Percentiles rank a stretch among this genome's conserved stretches.
Evolutionary conservation across 2,113 vertebrate genomes (phyloP).

Genomic region (Channa argus): DNA sequence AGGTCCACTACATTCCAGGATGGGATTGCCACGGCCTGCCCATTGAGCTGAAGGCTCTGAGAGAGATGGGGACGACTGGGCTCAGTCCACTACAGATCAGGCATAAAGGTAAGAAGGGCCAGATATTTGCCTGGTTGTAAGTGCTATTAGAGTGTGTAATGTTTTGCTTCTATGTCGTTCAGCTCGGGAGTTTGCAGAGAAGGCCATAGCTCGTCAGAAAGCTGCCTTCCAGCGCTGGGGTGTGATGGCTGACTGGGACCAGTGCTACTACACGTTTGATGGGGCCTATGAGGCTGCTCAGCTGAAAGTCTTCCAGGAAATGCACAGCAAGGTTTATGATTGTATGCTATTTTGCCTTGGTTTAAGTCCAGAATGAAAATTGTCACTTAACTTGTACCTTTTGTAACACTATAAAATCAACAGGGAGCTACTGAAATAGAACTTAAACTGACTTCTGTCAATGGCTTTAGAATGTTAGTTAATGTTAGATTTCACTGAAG

Average conservation of each 20-base stretch:
- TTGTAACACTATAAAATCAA: background rate
- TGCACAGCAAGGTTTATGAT: conserved; percentile 92
- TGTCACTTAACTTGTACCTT: background rate
- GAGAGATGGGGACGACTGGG: conserved; percentile 83
- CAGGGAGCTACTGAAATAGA: background rate
- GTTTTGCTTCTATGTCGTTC: conserved; percentile 18
- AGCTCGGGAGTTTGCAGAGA: conserved; percentile 93
- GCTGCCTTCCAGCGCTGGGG: conserved; percentile 95
- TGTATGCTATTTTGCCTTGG: background rate
- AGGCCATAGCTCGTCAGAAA: conserved; percentile 90
- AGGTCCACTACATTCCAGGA: conserved; percentile 93
- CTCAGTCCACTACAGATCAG: conserved; percentile 91
- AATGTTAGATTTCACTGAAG: background rate
- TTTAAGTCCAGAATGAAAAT: background rate
- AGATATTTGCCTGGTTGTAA: background rate
- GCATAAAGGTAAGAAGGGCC: conserved; percentile 85
- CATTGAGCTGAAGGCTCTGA: conserved; percentile 93
- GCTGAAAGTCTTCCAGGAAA: conserved; percentile 90
- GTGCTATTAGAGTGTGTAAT: background rate
- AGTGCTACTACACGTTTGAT: conserved; percentile 91
- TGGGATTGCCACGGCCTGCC: conserved; percentile 98
- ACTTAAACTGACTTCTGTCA: background rate
- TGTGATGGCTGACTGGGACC: conserved; percentile 96
- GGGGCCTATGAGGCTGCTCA: conserved; percentile 92
- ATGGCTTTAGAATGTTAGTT: background rate